A percentile compares a stretch with the other conserved stretches of the same genome.
Conservation (phyloP, 64 coral and sea anemone genomes). For the Stichodactyla mertensii region DNA sequence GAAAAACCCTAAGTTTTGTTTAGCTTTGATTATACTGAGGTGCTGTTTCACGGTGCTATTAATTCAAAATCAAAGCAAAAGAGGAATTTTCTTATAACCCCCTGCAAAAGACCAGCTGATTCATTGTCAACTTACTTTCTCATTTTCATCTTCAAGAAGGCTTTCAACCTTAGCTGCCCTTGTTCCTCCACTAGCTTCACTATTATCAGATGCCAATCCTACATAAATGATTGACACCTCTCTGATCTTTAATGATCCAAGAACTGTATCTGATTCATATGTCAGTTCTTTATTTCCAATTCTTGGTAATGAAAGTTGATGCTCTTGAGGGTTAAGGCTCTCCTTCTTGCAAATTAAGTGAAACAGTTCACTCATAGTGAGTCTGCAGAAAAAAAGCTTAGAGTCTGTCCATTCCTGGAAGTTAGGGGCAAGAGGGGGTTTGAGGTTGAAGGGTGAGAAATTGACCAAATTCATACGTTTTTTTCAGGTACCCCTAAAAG, state of each 20-base stretch:
- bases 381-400: constrained; percentile 6
- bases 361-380: constrained; percentile 83
- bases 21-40: too few species aligned
- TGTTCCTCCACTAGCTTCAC: constrained; percentile 10
- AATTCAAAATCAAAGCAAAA: too few species aligned
- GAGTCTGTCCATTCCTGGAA: neutral
- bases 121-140: constrained; percentile 2
- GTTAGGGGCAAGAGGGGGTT: too few species aligned
- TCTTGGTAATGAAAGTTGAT: constrained; percentile 69
- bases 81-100: too few species aligned
- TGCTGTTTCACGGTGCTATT: too few species aligned
- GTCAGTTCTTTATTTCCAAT: constrained; percentile 48
- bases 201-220: constrained; percentile 12
- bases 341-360: constrained; percentile 78
- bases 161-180: neutral
- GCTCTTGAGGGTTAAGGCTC: constrained; percentile 41
- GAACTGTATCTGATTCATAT: constrained; percentile 67
- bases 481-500: too few species aligned
- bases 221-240: constrained; percentile 66
- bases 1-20: too few species aligned
- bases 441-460: too few species aligned
- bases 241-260: constrained; percentile 71
- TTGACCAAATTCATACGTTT: too few species aligned
- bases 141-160: constrained; percentile 31
- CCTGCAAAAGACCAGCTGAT: neutral